Conservation (phyloP, 2,113 vertebrate species). For the Clupea harengus region DNA sequence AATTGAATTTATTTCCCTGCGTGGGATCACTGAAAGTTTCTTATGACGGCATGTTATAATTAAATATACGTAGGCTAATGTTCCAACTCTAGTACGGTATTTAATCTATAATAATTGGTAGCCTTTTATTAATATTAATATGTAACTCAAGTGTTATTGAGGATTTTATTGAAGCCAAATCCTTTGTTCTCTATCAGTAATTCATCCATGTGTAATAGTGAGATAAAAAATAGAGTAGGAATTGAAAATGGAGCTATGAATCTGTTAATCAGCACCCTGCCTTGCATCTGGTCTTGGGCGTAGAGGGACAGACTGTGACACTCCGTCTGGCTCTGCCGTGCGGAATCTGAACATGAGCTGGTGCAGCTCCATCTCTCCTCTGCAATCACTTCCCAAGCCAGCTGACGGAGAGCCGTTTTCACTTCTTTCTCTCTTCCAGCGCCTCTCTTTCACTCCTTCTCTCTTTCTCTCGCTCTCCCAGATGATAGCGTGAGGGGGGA, state of each 20-base stretch:
- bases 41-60: not conserved
- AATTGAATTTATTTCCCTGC: not conserved
- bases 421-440: slow-evolving; percentile 24
- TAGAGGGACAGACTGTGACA: slow-evolving; percentile 21
- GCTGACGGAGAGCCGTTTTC: not conserved
- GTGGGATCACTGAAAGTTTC: not conserved
- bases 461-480: not conserved
- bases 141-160: not conserved
- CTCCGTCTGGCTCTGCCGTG: slow-evolving; percentile 17
- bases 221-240: not conserved
- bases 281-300: slow-evolving; percentile 8
- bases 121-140: too few species aligned
- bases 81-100: too few species aligned
- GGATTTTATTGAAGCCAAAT: too few species aligned
- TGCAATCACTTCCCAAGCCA: slow-evolving; percentile 9
- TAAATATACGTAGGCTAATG: too few species aligned
- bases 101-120: too few species aligned
- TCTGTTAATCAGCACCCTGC: slow-evolving; percentile 11
- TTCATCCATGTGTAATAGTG: not conserved
- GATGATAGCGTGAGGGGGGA: not conserved
- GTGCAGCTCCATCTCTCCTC: slow-evolving; percentile 19
- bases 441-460: not conserved
- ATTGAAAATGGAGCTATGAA: not conserved
- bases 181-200: not conserved
- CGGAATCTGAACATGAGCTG: slow-evolving; percentile 25